These are phyloP conservation scores for Hemicentrotus pulcherrimus DNA, from an alignment of 35 echinoderm and acorn worm species.

Conservation along the genomic window DNA sequence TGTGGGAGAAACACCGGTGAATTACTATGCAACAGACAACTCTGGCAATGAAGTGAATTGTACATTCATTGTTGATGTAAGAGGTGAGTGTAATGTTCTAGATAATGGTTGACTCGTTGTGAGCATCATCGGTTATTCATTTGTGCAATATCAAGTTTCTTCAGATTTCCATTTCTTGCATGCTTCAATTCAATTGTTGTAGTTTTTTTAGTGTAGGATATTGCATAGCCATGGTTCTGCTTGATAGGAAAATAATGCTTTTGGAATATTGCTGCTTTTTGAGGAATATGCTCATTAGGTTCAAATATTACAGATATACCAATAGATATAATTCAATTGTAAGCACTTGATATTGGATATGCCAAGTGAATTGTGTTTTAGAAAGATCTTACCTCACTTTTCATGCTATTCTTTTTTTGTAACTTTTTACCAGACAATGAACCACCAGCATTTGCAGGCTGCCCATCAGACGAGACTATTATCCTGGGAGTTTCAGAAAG, in stretches of 20 bases:
- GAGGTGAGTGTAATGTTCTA: constrained; percentile 34
- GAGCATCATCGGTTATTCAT: background rate
- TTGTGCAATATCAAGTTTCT: background rate
- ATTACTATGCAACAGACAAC: constrained; percentile 43
- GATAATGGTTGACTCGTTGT: background rate
- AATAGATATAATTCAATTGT: too few relatives aligned
- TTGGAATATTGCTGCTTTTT: too few relatives aligned
- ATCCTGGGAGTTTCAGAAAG: background rate
- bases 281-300: too few relatives aligned
- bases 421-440: constrained; percentile 14
- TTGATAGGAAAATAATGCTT: too few relatives aligned
- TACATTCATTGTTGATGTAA: constrained; percentile 34
- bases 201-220: too few relatives aligned
- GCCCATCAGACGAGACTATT: background rate
- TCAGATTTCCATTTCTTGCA: too few relatives aligned
- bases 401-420: background rate
- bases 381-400: background rate
- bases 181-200: too few relatives aligned
- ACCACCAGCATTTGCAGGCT: constrained; percentile 21
- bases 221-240: too few relatives aligned
- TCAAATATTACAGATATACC: too few relatives aligned
- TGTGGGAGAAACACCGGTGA: constrained; percentile 40
- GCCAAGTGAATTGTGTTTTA: too few relatives aligned
- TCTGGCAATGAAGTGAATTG: constrained; percentile 46
- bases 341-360: too few relatives aligned